Evolutionary conservation across 1,140 invertebrate genomes (phyloP), one percentile per base, ranked within the genome.

Genomic region (Glomeris maerens): DNA sequence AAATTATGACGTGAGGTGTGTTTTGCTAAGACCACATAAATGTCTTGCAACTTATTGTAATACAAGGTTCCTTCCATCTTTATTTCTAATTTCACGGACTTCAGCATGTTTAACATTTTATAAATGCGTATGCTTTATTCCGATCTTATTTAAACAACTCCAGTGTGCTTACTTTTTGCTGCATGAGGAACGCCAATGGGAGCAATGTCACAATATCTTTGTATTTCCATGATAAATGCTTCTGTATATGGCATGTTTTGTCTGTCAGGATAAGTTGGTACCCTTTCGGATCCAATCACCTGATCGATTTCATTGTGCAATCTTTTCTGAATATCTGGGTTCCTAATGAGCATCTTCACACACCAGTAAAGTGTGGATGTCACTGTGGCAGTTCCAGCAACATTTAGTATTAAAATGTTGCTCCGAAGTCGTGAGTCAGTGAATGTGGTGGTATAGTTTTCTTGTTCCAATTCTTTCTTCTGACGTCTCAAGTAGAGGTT

Each of bases 261-360:
- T n/a, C 27, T 29, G 5, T 57, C 27, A n/a, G 3, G n/a, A 3
- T 46, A 13, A 5, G 26, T 13, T 25, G 42, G 21, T 7, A 53
- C 54, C 28, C 57, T 45, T 0, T 49, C 36, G 63, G 49, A 41
- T 55, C 58, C 53, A 38, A 66, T 61, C 28, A 61, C 47, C 13
- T 57, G 41, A 28, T 61, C 53, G 20, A 72, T 54, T 56, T 72
- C 72, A 5, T 60, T 47, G 46, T 56, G 57, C 2, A 73, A 38
- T 50, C 62, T 66, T 13, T 67, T 58, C 56, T 73, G 71, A 20
- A 73, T 57, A 5, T 71, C 55, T 14, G 56, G 62, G 59, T 73
- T 62, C 3, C 59, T 39, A 2, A 65, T 61, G 17, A 67, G 49
- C 20, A 44, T 48, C 26, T 54, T 53, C 10, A 50, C 3, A 1